Evolutionary conservation across 2,797 vertebrate species (phyloP), one percentile per base, ranked within the genome.

Genomic region (Florisuga fusca): DNA sequence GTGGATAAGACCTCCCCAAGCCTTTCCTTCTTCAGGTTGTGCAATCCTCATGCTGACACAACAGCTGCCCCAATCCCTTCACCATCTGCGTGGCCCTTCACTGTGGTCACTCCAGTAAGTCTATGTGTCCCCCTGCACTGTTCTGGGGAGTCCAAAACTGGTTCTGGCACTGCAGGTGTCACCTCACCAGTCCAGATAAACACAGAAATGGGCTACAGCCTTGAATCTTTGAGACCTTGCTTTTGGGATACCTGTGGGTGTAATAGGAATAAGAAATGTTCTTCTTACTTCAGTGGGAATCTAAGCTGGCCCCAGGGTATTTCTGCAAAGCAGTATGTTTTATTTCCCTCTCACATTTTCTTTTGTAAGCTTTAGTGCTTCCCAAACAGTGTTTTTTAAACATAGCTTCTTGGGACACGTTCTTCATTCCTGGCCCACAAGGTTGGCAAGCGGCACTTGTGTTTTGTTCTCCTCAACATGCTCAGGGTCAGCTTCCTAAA

Each of bases 51-150:
- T 15, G 61, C 29, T 72, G 38, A 33, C 17, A 20, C 12, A 53
- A 34, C 12, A 51, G 33, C 18, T 58, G 4, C 33, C 53, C 31
- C 48, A 67, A 11, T n/a, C 67, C 38, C 9, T 78, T 78, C 57
- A 23, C 20, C 19, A 3, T 62, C 23, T 26, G n/a, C 17, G 15
- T 38, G n/a, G 7, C 33, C 23, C 26, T 84, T 84, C n/a, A 7
- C 34, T 63, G 72, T 2, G 1, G n/a, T 61, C 2, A 3, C 33
- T 87, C 61, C 34, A 12, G 20, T 41, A n/a, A 13, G 25, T 38
- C 38, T 6, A 0, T 33, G 14, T 51, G 20, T 46, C 11, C 15
- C 11, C 7, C 3, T 23, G 3, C 5, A 13, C 22, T 12, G 9
- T 15, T 19, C 19, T 63, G 26, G 54, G 18, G 22, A 82, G 17